Conservation (phyloP, 2,888 invertebrate species). For the Chrysomela aeneicollis region DNA sequence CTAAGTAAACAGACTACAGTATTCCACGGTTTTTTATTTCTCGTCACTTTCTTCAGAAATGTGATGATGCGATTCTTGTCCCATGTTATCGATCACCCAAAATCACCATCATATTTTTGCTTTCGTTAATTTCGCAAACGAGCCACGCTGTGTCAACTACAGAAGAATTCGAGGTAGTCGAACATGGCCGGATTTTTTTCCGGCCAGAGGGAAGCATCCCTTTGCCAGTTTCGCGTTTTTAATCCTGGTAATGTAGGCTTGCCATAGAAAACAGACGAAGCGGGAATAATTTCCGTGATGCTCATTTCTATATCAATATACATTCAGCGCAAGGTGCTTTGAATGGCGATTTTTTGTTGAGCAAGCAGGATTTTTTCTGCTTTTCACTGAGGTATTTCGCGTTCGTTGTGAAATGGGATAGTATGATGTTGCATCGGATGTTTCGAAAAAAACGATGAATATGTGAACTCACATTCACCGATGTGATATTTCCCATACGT, state of each 20-base stretch:
- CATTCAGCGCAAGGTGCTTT: neutral
- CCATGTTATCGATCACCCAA: too few species aligned
- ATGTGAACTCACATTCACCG: too few species aligned
- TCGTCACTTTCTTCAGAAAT: too few species aligned
- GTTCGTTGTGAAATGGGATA: neutral
- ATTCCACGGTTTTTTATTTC: too few species aligned
- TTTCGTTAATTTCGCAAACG: constrained; percentile 15
- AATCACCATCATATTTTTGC: neutral
- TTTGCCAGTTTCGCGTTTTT: constrained; percentile 36
- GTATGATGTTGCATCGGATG: neutral
- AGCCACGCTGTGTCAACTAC: constrained; percentile 30
- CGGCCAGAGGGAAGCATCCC: constrained; percentile 19
- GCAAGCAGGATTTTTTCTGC: neutral
- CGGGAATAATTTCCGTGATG: constrained; percentile 35
- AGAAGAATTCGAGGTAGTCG: constrained; percentile 20
- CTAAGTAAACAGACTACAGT: too few species aligned
- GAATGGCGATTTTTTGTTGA: neutral
- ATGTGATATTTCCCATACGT: too few species aligned
- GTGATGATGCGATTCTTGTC: too few species aligned
- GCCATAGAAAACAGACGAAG: constrained; percentile 34
- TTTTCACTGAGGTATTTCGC: neutral
- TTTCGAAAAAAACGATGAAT: too few species aligned
- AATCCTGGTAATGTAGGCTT: constrained; percentile 44
- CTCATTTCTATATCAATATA: constrained; percentile 38
- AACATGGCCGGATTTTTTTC: neutral